phyloP scores from a whole-genome alignment of 2,797 vertebrate genomes.

The Spinus olivaceus region DNA sequence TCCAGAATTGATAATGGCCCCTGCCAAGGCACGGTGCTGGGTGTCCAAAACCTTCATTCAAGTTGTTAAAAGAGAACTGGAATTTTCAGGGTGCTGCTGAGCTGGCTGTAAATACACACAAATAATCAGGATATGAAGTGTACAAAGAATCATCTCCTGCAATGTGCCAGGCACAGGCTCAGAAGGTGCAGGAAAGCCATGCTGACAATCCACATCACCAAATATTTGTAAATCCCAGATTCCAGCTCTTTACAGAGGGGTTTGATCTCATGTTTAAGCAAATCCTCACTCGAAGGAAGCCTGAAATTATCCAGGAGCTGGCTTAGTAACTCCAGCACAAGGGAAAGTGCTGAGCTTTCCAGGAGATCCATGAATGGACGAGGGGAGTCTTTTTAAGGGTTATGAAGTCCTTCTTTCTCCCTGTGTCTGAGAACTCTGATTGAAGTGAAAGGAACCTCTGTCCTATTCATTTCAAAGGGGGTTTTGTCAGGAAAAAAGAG shows the following conservation, averaged over 20 bases:
- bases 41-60: background rate
- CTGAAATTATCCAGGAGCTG: conserved; percentile 54
- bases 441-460: conserved; percentile 79
- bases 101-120: background rate
- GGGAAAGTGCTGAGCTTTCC: conserved; percentile 58
- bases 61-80: background rate
- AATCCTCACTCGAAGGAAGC: background rate
- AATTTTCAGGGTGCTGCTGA: background rate
- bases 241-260: background rate
- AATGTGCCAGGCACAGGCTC: rapidly evolving
- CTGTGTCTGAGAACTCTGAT: conserved; percentile 66
- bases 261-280: background rate
- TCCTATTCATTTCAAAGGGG: conserved; percentile 76
- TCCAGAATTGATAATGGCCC: background rate
- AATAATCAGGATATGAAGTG: rapidly evolving
- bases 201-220: background rate
- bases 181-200: background rate
- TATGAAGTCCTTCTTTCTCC: conserved; percentile 79
- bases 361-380: conserved; percentile 70
- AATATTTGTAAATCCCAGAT: background rate
- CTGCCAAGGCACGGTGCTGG: rapidly evolving
- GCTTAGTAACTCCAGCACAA: conserved; percentile 53
- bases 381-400: conserved; percentile 61
- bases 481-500: conserved; percentile 70
- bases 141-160: background rate